Base-by-base conservation (phyloP, 2,113 vertebrate species). In the Oplegnathus fasciatus region DNA sequence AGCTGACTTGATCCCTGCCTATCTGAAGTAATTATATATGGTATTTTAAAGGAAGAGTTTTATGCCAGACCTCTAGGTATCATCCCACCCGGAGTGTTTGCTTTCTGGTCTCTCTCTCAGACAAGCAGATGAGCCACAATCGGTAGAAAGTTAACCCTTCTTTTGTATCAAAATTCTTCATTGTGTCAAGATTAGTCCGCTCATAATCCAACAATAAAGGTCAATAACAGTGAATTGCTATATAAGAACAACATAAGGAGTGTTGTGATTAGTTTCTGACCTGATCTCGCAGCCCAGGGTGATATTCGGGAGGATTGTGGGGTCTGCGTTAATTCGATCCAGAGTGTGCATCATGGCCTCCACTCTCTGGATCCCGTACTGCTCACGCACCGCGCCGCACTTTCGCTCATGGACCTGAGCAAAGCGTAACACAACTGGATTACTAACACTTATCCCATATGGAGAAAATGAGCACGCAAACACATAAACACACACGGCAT, bases 291-390 rank as follows among this genome's bases (percentile, higher is more conserved):
- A 99, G 88, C 98, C 98, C 50, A 99, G 90, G 0, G 96, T 97
- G 87, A 99, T 98, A 86, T 99, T 99, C 17, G 98, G 98, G 84
- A 99, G 90, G 58, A 99, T 94, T 0, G 85, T 92, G 46, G 96
- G 95, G 87, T 99, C 98, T 68, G 97, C 93, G 24, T 99, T 99
- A 89, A 99, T 99, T 82, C 97, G 96, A 82, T 99, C 98, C 86
- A 99, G 94, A 0, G 98, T 98, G 79, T 98, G 97, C 88, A 99
- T 95, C 98, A 99, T 99, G 66, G 98, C 98, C 89, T 99, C 98
- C 88, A 99, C 98, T 84, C 98, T 95, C 92, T 99, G 98, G 89
- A 99, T 99, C 48, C 98, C 98, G 68, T 99, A 99, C 82, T 99
- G 98, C 89, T 99, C 98, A 48, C 98, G 96, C 44, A 99, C 97